These are phyloP conservation scores for Drosophila pseudoobscura DNA, from an alignment of 1,140 invertebrate genomes.

Conservation along the genomic window DNA sequence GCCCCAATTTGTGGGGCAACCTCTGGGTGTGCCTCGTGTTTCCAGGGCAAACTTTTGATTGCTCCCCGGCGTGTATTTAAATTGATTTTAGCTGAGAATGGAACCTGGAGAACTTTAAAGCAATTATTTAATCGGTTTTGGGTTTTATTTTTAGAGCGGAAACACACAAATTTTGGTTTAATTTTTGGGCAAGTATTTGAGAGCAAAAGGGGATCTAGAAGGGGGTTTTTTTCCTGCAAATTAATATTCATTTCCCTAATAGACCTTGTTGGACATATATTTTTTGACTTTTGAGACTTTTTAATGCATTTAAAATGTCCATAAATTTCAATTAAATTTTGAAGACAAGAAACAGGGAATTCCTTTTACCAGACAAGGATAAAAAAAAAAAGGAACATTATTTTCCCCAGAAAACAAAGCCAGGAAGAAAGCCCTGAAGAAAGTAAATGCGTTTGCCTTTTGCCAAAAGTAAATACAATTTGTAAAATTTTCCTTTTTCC, in stretches of 20 bases:
- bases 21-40: too few species aligned
- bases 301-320: neutral
- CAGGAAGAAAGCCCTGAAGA: neutral
- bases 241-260: slow-evolving; percentile 3
- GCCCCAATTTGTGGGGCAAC: neutral
- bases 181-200: neutral
- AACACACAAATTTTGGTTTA: too few species aligned
- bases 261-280: neutral
- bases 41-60: slow-evolving; percentile 28
- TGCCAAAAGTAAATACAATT: slow-evolving; percentile 19
- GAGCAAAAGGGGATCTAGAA: too few species aligned
- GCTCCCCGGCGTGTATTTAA: slow-evolving; percentile 50
- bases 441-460: neutral
- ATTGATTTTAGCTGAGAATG: slow-evolving; percentile 28
- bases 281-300: too few species aligned
- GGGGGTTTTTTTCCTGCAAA: neutral
- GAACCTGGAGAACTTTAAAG: neutral
- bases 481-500: slow-evolving; percentile 2
- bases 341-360: neutral
- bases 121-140: slow-evolving; percentile 1
- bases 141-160: slow-evolving; percentile 2
- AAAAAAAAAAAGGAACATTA: neutral
- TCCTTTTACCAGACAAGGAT: too few species aligned
- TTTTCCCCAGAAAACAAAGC: neutral
- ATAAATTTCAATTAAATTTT: slow-evolving; percentile 53